Percentiles rank a stretch among this genome's conserved stretches.
These are phyloP conservation scores for Archegozetes longisetosus DNA, from an alignment of 1,140 invertebrate genomes.

Conservation along the genomic window DNA sequence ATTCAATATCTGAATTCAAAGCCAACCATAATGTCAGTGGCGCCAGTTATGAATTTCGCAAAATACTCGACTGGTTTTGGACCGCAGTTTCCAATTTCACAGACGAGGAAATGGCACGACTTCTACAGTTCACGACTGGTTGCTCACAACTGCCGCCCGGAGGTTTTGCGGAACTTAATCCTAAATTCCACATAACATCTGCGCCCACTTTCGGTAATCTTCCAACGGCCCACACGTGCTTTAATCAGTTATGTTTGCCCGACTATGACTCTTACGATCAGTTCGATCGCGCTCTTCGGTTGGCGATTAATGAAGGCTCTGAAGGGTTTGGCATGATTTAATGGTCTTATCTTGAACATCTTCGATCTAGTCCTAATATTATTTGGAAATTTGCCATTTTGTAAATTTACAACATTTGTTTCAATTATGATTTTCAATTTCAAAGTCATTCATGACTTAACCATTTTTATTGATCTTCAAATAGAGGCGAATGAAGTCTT, in stretches of 20 bases:
- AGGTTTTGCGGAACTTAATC: slow-evolving; percentile 68
- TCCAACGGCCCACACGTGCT: slow-evolving; percentile 85
- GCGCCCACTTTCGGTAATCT: slow-evolving; percentile 72
- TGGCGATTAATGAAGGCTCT: slow-evolving; percentile 84
- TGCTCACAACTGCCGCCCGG: slow-evolving; percentile 79
- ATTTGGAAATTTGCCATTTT: too few species aligned
- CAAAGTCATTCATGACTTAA: too few species aligned
- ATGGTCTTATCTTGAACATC: not conserved
- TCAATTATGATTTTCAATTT: too few species aligned
- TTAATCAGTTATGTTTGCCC: slow-evolving; percentile 87
- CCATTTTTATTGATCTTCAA: too few species aligned
- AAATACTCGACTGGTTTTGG: slow-evolving; percentile 85
- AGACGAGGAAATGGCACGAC: slow-evolving; percentile 75
- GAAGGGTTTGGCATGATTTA: slow-evolving; percentile 77
- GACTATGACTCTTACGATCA: slow-evolving; percentile 87
- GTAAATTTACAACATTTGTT: too few species aligned
- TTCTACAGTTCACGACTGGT: slow-evolving; percentile 82
- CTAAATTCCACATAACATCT: slow-evolving; percentile 75
- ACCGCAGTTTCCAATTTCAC: slow-evolving; percentile 77
- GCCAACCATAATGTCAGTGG: slow-evolving; percentile 71
- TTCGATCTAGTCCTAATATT: too few species aligned
- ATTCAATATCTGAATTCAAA: slow-evolving; percentile 73
- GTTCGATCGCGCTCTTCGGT: slow-evolving; percentile 69
- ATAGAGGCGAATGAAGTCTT: too few species aligned
- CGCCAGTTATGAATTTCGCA: slow-evolving; percentile 59